Conservation (phyloP, 1,140 invertebrate species). For the Helicorthomorpha holstii region DNA sequence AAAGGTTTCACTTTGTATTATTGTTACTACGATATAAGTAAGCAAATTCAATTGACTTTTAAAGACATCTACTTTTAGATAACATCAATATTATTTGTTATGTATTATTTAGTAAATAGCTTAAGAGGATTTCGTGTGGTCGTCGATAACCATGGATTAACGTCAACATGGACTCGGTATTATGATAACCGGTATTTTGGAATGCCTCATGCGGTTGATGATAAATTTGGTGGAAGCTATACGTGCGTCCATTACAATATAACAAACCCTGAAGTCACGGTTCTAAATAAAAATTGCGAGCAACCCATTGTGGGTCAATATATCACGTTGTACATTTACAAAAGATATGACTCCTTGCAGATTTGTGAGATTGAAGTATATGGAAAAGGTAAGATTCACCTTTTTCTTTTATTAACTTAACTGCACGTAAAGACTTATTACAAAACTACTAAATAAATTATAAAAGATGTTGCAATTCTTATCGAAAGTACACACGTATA, state of each 20-base stretch:
- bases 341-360: conserved; percentile 15
- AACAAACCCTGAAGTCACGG: conserved; percentile 9
- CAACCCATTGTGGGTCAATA: conserved; percentile 17
- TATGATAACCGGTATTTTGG: conserved; percentile 16
- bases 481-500: neutral
- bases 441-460: neutral
- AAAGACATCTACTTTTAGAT: too few relatives aligned
- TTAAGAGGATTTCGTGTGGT: conserved; percentile 16
- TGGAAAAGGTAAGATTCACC: conserved; percentile 11
- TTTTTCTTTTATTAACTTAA: neutral
- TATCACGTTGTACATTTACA: conserved; percentile 15
- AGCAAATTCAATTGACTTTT: conserved; percentile 5
- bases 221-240: conserved; percentile 14
- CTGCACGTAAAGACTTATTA: neutral
- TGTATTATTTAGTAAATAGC: conserved; percentile 10
- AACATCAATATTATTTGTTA: neutral
- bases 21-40: conserved; percentile 19
- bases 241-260: conserved; percentile 14
- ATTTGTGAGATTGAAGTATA: conserved; percentile 17
- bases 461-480: neutral
- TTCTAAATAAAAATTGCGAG: conserved; percentile 13
- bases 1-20: conserved; percentile 17
- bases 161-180: conserved; percentile 9
- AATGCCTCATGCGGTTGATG: conserved; percentile 12
- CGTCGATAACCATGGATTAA: conserved; percentile 14